Conservation (phyloP, 1,140 invertebrate genomes). For the Trichonephila inaurata region DNA sequence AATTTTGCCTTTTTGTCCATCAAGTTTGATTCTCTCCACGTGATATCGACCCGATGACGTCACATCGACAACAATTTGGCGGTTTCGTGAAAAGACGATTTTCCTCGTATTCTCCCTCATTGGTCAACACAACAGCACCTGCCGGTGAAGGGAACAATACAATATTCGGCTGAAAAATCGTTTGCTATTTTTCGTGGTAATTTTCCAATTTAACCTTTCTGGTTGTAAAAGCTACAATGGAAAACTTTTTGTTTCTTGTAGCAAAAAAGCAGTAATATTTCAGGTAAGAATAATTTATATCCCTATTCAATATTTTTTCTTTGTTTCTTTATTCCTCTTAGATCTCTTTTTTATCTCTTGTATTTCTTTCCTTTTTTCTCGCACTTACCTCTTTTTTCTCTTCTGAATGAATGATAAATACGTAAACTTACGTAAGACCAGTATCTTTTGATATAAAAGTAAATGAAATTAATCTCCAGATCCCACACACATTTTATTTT, state of each 20-base stretch:
- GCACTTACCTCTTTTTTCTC: no score
- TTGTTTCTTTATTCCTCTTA: no score
- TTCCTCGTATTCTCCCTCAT: conserved; percentile 29
- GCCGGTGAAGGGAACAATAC: conserved; percentile 12
- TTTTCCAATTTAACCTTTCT: neutral
- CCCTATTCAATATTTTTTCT: neutral
- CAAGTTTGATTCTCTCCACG: conserved; percentile 7
- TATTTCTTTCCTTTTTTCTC: no score
- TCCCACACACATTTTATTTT: no score
- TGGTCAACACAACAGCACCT: neutral
- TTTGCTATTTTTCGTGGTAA: neutral
- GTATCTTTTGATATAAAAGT: no score
- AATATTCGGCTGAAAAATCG: neutral
- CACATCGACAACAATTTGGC: conserved; percentile 56
- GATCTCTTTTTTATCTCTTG: no score
- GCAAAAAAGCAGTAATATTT: neutral
- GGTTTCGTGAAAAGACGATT: conserved; percentile 4
- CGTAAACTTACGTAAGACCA: no score
- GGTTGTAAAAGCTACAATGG: neutral
- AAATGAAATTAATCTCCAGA: no score
- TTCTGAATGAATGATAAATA: no score
- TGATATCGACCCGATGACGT: conserved; percentile 69
- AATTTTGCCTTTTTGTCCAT: neutral
- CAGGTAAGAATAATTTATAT: neutral
- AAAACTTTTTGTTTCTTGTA: neutral